phyloP scores from a whole-genome alignment of 2,888 invertebrate species.

The Caradrina kadenii region DNA sequence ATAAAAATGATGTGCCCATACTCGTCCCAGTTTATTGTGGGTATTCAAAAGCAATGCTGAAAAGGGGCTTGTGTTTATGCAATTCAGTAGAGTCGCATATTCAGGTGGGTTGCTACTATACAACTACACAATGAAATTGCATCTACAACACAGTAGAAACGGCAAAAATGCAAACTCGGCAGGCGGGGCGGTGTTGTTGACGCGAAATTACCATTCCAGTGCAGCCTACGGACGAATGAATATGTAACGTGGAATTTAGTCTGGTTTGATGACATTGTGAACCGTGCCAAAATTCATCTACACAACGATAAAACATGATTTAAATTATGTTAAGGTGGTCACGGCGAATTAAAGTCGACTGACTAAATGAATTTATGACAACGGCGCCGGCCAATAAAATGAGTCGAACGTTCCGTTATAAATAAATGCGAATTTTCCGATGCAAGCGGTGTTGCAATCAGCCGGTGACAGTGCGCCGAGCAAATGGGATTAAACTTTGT shows the following conservation, averaged over 20 bases:
- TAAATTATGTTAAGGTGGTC: conserved; percentile 57
- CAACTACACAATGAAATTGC: conserved; percentile 70
- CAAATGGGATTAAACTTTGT: conserved; percentile 89
- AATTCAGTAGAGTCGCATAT: conserved; percentile 72
- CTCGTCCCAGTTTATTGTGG: conserved; percentile 32
- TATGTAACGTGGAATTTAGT: conserved; percentile 84
- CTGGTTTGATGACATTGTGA: conserved; percentile 78
- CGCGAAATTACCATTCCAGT: conserved; percentile 86
- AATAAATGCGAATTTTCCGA: conserved; percentile 81
- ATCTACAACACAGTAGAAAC: conserved; percentile 77
- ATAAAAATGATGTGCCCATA: conserved; percentile 33
- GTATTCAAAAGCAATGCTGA: conserved; percentile 53
- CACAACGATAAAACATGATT: conserved; percentile 56
- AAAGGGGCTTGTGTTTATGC: conserved; percentile 71
- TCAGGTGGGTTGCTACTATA: conserved; percentile 70
- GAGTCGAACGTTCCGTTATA: conserved; percentile 72
- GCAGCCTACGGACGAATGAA: conserved; percentile 85
- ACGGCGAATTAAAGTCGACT: conserved; percentile 61
- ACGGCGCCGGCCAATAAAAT: conserved; percentile 69
- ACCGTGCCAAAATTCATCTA: conserved; percentile 62
- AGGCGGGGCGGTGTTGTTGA: conserved; percentile 81
- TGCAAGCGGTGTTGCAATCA: conserved; percentile 79
- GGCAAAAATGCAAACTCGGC: conserved; percentile 85
- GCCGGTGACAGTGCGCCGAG: conserved; percentile 79
- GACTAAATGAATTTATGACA: conserved; percentile 74